Evolutionary conservation across 2,888 invertebrate species (phyloP), one percentile per base, ranked within the genome.

Genomic region (Temnothorax rugatulus): DNA sequence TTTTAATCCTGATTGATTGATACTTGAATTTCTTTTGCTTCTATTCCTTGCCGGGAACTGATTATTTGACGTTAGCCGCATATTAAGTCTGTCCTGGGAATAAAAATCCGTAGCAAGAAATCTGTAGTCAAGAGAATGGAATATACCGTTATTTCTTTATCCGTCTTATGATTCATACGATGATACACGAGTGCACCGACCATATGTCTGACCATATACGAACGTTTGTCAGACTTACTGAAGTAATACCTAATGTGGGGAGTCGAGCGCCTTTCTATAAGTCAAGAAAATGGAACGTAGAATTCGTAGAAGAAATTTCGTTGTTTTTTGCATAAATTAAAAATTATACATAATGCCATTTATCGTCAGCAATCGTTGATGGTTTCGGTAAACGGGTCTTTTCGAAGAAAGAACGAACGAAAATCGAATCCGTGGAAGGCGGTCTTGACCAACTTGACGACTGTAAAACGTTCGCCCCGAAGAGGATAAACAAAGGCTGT

Each of bases 1-100:
- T 59, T 66, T 84, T 88, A 88, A 89, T 88, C 89, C 75, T 89
- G 88, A 89, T 86, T 71, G 87, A 89, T 89, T 81, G 84, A 59
- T 73, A 44, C 69, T 68, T 21, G 59, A 63, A 63, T 71, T 47
- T 34, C n/a, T 25, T 52, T 25, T 41, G 38, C 61, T 38, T 29
- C 64, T 50, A 18, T 18, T 73, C 4, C 25, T 38, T 41, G 21
- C 44, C 15, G 44, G 18, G 11, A 71, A 79, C 44, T 44, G 81
- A 81, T 83, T 63, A 71, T 63, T 64, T 44, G 47, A 57, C n/a
- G 15, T 59, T 71, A 59, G 29, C 15, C 29, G 50, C 47, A n/a
- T 69, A 74, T 75, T 47, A 69, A 75, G 4, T 50, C 34, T 13
- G 13, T 71, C 71, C 21, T 54, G 34, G 44, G 34, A 57, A 71